Conservation (phyloP, 1,140 invertebrate genomes). For the Diploscapter pachys region DNA sequence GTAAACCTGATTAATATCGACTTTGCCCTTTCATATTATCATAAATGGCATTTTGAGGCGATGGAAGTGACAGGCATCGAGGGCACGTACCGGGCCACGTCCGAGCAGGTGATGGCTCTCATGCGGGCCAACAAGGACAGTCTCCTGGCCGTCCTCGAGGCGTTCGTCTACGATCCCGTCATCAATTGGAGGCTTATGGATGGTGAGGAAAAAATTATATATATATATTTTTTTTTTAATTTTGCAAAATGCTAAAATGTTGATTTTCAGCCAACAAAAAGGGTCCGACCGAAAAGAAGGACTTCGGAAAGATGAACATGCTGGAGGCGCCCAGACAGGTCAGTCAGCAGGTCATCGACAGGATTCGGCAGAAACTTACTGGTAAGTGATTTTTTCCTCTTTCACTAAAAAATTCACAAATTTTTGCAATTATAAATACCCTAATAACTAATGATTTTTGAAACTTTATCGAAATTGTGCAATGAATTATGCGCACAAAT, state of each 20-base stretch:
- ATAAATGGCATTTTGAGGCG: conserved; percentile 36
- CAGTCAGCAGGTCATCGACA: conserved; percentile 43
- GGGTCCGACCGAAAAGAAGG: conserved; percentile 12
- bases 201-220: background rate
- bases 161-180: conserved; percentile 98
- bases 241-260: background rate
- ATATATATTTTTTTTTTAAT: background rate
- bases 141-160: conserved; percentile 96
- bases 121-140: conserved; percentile 92
- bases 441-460: background rate
- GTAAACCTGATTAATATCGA: too few relatives aligned
- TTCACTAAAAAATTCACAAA: too few relatives aligned
- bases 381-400: conserved; percentile 18
- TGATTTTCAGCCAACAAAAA: background rate
- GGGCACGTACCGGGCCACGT: conserved; percentile 84
- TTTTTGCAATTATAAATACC: conserved; percentile 63
- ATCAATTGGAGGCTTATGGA: conserved; percentile 76
- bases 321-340: conserved; percentile 9
- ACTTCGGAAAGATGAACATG: conserved; percentile 11
- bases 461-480: background rate
- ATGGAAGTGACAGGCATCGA: conserved; percentile 73
- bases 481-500: conserved; percentile 1
- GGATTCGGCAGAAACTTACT: conserved; percentile 48
- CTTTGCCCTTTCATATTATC: too few relatives aligned
- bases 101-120: conserved; percentile 94